Evolutionary conservation across 2,113 vertebrate species (phyloP).

Genomic region (Tachysurus vachellii): DNA sequence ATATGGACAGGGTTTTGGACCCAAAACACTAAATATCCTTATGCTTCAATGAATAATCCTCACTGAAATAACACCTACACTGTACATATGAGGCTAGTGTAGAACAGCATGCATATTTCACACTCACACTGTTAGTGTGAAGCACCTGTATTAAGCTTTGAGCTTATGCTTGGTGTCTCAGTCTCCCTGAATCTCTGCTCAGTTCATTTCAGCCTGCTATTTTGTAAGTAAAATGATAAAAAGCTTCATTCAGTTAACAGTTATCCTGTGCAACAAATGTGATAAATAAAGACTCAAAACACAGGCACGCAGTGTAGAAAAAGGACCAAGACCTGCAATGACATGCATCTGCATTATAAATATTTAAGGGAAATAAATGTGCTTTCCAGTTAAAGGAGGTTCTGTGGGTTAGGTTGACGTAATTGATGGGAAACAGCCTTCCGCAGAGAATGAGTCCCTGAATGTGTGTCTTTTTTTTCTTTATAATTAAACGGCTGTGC

Average conservation of each 20-base stretch:
- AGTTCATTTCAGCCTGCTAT: neutral
- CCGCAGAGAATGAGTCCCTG: neutral
- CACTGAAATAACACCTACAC: neutral
- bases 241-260: neutral
- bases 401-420: neutral
- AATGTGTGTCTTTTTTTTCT: neutral
- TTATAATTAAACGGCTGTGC: neutral
- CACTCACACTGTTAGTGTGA: neutral
- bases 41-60: neutral
- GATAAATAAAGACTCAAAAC: neutral
- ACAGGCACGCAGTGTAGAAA: neutral
- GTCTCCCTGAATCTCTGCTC: neutral
- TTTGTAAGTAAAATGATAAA: neutral
- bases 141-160: constrained; percentile 13
- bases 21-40: no score
- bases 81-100: neutral
- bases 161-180: neutral
- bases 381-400: neutral
- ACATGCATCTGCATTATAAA: neutral
- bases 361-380: neutral
- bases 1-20: neutral
- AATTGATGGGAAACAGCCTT: neutral
- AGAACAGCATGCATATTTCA: constrained; percentile 18
- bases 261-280: neutral
- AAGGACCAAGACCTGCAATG: neutral